Conservation (phyloP, 2,888 invertebrate genomes). For the Thelaira solivaga region DNA sequence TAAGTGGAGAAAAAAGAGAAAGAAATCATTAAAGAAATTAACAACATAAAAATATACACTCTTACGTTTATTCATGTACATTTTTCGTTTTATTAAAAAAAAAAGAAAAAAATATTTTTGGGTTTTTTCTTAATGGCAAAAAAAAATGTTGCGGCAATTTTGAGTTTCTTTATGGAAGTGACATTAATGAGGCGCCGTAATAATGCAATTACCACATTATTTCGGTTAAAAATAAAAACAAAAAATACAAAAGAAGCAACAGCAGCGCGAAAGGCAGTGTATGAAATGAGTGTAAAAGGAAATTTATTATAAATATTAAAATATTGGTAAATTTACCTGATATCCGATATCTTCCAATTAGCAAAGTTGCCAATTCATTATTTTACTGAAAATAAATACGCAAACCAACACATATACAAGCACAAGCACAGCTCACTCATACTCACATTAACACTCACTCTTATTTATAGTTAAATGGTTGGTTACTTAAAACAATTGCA, state of each 20-base stretch:
- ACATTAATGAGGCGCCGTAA: constrained; percentile 59
- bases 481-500: no score
- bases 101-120: no score
- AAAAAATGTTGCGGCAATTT: constrained; percentile 45
- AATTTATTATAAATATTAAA: constrained; percentile 38
- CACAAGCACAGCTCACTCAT: no score
- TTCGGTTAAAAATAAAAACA: constrained; percentile 33
- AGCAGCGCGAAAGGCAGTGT: no score
- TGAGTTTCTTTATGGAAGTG: constrained; percentile 42
- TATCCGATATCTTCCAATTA: constrained; percentile 47
- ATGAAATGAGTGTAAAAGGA: constrained; percentile 21
- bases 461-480: no score
- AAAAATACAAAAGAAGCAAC: background rate
- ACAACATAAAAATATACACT: constrained; percentile 36
- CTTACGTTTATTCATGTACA: constrained; percentile 15
- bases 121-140: background rate
- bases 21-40: constrained; percentile 43
- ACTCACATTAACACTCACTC: no score
- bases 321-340: constrained; percentile 35
- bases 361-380: constrained; percentile 37
- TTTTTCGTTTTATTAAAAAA: background rate
- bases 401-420: no score
- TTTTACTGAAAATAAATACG: background rate
- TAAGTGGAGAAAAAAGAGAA: background rate
- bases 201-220: constrained; percentile 58